Conservation (phyloP, 37 sponge, comb jelly and placozoan genomes). For the Amphimedon queenslandica region DNA sequence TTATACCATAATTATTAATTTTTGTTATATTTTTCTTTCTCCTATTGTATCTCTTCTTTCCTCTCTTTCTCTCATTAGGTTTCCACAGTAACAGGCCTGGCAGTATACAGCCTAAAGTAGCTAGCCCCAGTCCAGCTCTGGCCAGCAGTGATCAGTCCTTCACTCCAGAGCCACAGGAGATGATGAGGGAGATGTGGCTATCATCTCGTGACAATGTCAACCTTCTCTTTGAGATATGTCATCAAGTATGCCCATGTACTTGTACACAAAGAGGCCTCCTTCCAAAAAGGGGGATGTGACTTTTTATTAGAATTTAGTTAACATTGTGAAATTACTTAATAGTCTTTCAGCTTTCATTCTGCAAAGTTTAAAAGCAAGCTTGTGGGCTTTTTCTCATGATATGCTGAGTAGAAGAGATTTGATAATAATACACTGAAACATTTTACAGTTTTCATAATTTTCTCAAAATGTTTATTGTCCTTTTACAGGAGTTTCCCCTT, state of each 20-base stretch:
- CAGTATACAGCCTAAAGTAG: neutral
- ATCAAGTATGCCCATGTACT: conserved; percentile 27
- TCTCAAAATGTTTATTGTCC: too few relatives aligned
- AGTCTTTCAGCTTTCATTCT: too few relatives aligned
- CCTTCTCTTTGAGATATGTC: conserved; percentile 69
- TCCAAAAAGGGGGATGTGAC: neutral
- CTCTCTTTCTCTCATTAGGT: neutral
- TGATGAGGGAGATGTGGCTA: conserved; percentile 56
- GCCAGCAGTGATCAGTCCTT: neutral
- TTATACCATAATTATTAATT: neutral
- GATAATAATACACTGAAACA: too few relatives aligned
- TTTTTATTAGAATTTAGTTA: neutral
- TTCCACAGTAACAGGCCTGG: neutral
- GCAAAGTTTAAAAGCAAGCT: too few relatives aligned
- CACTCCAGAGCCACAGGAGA: conserved; percentile 29
- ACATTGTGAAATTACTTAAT: neutral
- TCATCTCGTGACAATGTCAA: conserved; percentile 74
- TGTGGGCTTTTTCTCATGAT: too few relatives aligned
- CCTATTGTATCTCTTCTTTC: neutral
- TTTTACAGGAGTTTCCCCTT: too few relatives aligned
- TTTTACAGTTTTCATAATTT: too few relatives aligned
- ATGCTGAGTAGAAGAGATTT: too few relatives aligned
- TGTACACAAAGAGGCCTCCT: too few relatives aligned
- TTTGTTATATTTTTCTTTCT: neutral
- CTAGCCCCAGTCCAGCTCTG: conserved; percentile 9